Evolutionary conservation across 2,797 vertebrate species (phyloP).

Genomic region (Premnoplex brunnescens): DNA sequence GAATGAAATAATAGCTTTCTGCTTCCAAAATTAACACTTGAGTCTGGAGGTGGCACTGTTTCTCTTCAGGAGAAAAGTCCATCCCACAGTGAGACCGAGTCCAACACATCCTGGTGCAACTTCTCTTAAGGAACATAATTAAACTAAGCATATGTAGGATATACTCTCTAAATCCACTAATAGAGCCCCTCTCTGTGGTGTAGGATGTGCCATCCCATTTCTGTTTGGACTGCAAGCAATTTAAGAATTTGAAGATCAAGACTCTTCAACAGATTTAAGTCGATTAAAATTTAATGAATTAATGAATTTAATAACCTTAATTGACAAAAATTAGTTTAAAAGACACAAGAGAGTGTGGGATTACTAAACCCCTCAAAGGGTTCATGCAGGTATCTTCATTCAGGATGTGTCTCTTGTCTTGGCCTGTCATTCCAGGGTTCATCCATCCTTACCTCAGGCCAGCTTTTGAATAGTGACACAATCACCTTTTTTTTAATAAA

Average conservation of each 20-base stretch:
- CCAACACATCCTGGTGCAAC: background rate
- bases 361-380: background rate
- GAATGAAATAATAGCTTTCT: background rate
- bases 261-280: slow-evolving; percentile 5
- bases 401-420: background rate
- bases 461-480: background rate
- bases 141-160: background rate
- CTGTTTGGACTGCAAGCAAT: background rate
- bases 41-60: slow-evolving; percentile 66
- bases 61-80: slow-evolving; percentile 11
- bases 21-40: background rate
- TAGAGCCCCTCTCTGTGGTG: background rate
- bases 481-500: background rate
- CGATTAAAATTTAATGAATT: slow-evolving; percentile 1
- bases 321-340: background rate
- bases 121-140: background rate
- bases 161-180: background rate
- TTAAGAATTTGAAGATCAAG: slow-evolving; percentile 12
- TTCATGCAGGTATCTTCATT: background rate
- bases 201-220: background rate
- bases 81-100: background rate
- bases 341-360: background rate
- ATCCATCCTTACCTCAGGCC: background rate
- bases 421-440: accelerated
- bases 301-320: slow-evolving; percentile 30